Base-by-base conservation (phyloP, 2,797 vertebrate species). In the Antrozous pallidus region DNA sequence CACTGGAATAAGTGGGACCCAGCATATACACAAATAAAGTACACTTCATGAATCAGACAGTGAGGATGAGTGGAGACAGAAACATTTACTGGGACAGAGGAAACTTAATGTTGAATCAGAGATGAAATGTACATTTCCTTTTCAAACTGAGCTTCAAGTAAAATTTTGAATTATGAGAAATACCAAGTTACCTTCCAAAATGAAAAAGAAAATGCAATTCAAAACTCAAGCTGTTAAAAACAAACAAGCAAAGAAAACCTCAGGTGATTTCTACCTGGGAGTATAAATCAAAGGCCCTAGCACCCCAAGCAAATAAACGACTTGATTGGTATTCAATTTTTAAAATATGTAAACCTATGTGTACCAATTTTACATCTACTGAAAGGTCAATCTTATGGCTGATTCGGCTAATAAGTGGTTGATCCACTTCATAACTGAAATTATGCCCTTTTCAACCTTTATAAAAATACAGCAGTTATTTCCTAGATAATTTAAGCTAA, bases 91-190 rank as follows among this genome's bases (percentile, higher is more conserved):
- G 33, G 56, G 38, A 6, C 8, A 58, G 3, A 73, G 16, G 33
- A 91, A 70, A 40, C 18, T 40, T n/a, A 31, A 31, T 36, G 13
- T 20, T 82, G 71, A 86, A 80, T 81, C 36, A 89, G 56, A 92
- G 61, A 79, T 18, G 63, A 56, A 90, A 63, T 38, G 16, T 20
- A 4, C 8, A 87, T 91, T 58, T 90, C 6, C 45, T 85, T 88
- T 82, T 67, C 42, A 92, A 71, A 65, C 5, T 42, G 22, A 82
- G 79, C 85, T 82, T 85, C 49, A 14, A 73, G 36, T n/a, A 81
- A 80, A 85, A 80, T 80, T 63, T 77, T 95, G 26, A 93, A 83
- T 85, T 81, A 70, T 63, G 9, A 93, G 40, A 95, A 89, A 92
- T 67, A 86, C 0, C 40, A 83, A 90, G 31, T 82, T 79, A 28